Percentiles rank a stretch among this genome's conserved stretches.
phyloP scores from a whole-genome alignment of 2,888 invertebrate genomes.

The Scaptomyza tumidula region DNA sequence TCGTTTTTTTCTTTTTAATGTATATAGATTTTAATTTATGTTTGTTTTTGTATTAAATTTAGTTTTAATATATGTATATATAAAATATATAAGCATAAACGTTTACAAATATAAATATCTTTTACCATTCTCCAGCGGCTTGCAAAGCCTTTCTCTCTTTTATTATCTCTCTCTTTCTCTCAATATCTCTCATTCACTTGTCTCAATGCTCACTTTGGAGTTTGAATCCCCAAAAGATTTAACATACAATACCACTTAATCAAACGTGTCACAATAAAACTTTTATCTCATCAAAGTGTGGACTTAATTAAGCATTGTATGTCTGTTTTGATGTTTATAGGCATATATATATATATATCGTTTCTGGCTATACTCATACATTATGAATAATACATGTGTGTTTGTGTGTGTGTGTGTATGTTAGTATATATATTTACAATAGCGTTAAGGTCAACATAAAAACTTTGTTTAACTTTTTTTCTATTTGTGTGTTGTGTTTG shows the following conservation, averaged over 20 bases:
- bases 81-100: slow-evolving; percentile 74
- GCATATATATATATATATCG: slow-evolving; percentile 25
- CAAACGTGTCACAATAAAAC: slow-evolving; percentile 48
- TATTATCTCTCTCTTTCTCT: background rate
- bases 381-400: slow-evolving; percentile 36
- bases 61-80: slow-evolving; percentile 62
- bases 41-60: slow-evolving; percentile 51
- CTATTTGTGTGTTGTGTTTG: slow-evolving; percentile 32
- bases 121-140: slow-evolving; percentile 51
- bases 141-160: slow-evolving; percentile 2
- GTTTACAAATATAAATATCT: slow-evolving; percentile 76
- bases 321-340: slow-evolving; percentile 19
- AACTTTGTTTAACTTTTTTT: slow-evolving; percentile 36
- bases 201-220: slow-evolving; percentile 22
- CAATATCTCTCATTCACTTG: slow-evolving; percentile 4
- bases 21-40: slow-evolving; percentile 51
- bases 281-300: slow-evolving; percentile 28
- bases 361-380: slow-evolving; percentile 36
- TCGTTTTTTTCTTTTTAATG: slow-evolving; percentile 43
- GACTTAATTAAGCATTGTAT: slow-evolving; percentile 28
- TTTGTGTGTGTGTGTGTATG: slow-evolving; percentile 9
- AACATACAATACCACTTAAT: slow-evolving; percentile 22
- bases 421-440: slow-evolving; percentile 72
- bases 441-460: slow-evolving; percentile 70
- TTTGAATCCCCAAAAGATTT: slow-evolving; percentile 42